Evolutionary conservation across 2,888 invertebrate genomes (phyloP), one percentile per base, ranked within the genome.

Genomic region (Chrysodeixis includens): DNA sequence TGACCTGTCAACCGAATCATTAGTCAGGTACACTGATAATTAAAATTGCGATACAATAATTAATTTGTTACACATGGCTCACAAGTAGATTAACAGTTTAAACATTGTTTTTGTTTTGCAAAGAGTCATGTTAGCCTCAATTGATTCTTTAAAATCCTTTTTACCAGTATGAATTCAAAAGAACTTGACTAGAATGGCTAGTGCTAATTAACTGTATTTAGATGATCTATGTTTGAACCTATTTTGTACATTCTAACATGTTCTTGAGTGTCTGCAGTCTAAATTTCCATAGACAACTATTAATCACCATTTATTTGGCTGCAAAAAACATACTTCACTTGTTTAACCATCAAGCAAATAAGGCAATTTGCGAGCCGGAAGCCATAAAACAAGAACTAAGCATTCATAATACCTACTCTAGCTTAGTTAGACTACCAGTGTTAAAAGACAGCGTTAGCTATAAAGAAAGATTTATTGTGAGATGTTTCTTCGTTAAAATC

Each of bases 341-440:
- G 14, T n/a, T 22, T 22, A 26, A 54, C 30, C 56, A 20, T 68
- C 51, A 44, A 55, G 16, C 16, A 49, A 44, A 26, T 49, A n/a
- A 65, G 58, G 51, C 35, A 16, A 58, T 71, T 70, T 61, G 54
- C 44, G 18, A 55, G 49, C 63, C 59, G 61, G 57, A 71, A 70
- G 30, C 57, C 35, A 46, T 55, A 46, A 57, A 46, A 18, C 26
- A 57, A n/a, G 14, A 49, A 32, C 30, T 16, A 30, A 1, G 44
- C 65, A 46, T 14, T 20, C 12, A 18, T 40, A n/a, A 30, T 16
- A 12, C n/a, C n/a, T n/a, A n/a, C 49, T 52, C 14, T 1, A 44
- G 44, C 32, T 55, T 51, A 32, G 18, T 30, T 56, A 18, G 30
- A 6, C 55, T 46, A 59, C 12, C 54, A 26, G 55, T 46, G 40